Evolutionary conservation across 2,113 vertebrate species (phyloP), one percentile per base, ranked within the genome.

Genomic region (Tenrec ecaudatus): DNA sequence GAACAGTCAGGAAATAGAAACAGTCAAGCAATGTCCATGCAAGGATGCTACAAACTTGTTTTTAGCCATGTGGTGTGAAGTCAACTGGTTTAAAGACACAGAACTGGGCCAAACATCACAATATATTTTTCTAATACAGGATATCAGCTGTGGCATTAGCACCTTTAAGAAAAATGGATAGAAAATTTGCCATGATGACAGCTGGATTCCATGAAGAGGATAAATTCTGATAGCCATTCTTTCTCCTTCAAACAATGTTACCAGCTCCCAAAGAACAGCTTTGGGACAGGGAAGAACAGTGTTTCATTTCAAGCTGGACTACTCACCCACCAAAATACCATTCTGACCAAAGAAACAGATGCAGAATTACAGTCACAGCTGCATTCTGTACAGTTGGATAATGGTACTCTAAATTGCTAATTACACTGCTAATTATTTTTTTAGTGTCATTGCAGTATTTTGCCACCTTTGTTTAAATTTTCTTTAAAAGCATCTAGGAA

Each of bases 351-450:
- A 96, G 96, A 98, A 98, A 96, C 97, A 98, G 98, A 97, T 98
- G 98, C 97, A 97, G 93, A 98, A 98, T 98, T 96, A 97, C 94
- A 98, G 97, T 93, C 98, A 97, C 98, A 98, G 98, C 98, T 98
- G 98, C 97, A 98, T 97, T 94, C 96, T 93, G 97, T 95, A 96
- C 94, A 97, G 97, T 97, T 98, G 97, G 97, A 92, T 98, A 98
- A 98, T 97, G 97, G 97, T 89, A 96, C 91, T 95, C 95, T 96
- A 95, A 98, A 97, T 95, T 97, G 97, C 97, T 98, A 98, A 98
- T 98, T 98, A 98, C 94, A 97, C 62, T 69, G 96, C 95, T 98
- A 98, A 98, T 97, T 97, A 97, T 96, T 96, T 96, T 97, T 98
- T 97, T 95, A 97, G 95, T 97, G 97, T 88, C 97, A 96, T 29